Conservation (phyloP, 2,888 invertebrate species). For the Melangyna quadrimaculata region DNA sequence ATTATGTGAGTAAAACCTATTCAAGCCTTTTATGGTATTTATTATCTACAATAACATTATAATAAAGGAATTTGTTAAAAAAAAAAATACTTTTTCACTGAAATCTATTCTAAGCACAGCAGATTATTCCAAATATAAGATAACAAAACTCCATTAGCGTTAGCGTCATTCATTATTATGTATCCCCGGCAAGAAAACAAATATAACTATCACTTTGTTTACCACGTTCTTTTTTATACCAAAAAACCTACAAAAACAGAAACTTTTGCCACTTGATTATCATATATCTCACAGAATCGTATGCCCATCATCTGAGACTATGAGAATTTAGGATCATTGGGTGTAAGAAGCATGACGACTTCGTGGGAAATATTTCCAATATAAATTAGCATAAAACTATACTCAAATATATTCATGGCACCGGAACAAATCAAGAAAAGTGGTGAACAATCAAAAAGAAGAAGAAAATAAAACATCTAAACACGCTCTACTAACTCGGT, state of each 20-base stretch:
- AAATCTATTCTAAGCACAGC: too few species aligned
- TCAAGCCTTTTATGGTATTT: too few species aligned
- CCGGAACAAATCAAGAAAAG: conserved; percentile 34
- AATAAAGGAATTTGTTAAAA: too few species aligned
- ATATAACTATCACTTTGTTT: conserved; percentile 6
- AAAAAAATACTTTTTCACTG: too few species aligned
- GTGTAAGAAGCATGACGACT: conserved; percentile 45
- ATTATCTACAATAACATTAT: too few species aligned
- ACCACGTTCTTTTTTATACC: background rate
- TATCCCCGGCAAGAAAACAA: background rate
- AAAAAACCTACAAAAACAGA: background rate
- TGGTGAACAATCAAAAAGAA: background rate
- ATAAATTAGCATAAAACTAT: background rate
- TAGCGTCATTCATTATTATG: background rate
- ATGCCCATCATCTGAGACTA: background rate
- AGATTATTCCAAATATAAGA: background rate
- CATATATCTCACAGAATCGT: conserved; percentile 41
- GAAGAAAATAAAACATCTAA: background rate
- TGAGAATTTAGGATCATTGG: conserved; percentile 26
- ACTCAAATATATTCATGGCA: conserved; percentile 7
- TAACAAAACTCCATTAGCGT: background rate
- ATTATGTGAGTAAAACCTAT: too few species aligned
- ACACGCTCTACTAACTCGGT: background rate
- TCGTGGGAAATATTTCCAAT: conserved; percentile 12
- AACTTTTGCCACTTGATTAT: conserved; percentile 32